These are phyloP conservation scores for Drosophila histrio DNA, from an alignment of 2,888 invertebrate genomes.

Conservation along the genomic window DNA sequence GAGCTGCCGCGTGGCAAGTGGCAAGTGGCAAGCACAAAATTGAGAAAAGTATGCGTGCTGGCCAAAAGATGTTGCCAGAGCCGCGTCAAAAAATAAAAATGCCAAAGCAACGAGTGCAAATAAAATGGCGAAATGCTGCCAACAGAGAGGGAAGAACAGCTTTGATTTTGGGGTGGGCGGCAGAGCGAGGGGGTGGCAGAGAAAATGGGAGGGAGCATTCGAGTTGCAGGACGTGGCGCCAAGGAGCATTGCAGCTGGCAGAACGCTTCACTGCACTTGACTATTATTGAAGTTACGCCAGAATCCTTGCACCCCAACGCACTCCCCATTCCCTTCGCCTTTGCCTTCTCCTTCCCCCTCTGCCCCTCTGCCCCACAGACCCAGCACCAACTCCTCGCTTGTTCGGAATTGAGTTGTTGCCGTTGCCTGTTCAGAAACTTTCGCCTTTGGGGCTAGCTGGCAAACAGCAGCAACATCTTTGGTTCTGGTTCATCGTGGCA, in stretches of 20 bases:
- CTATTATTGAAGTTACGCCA: constrained; percentile 75
- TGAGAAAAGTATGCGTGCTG: constrained; percentile 60
- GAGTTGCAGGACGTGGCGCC: constrained; percentile 30
- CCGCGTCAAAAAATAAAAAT: constrained; percentile 57
- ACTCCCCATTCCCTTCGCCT: not conserved
- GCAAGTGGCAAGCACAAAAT: constrained; percentile 38
- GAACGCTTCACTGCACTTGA: constrained; percentile 80
- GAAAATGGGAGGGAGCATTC: not conserved
- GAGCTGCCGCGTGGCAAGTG: constrained; percentile 16
- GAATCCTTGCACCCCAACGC: constrained; percentile 41
- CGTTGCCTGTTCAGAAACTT: constrained; percentile 58
- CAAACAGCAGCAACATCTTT: constrained; percentile 69
- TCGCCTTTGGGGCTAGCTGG: constrained; percentile 62
- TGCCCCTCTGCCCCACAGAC: not conserved
- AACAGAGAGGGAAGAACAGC: constrained; percentile 37
- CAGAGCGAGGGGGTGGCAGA: not conserved
- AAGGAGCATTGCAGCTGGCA: constrained; percentile 66
- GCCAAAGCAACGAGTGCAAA: constrained; percentile 71
- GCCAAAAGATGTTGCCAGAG: constrained; percentile 71
- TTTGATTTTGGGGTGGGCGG: constrained; percentile 52
- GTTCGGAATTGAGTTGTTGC: constrained; percentile 66
- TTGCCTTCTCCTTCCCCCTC: not conserved
- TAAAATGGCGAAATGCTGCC: constrained; percentile 68
- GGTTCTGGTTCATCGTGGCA: constrained; percentile 55
- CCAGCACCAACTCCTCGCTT: not conserved